phyloP scores from a whole-genome alignment of 2,888 invertebrate species.

The Leptarthrus brevirostris region DNA sequence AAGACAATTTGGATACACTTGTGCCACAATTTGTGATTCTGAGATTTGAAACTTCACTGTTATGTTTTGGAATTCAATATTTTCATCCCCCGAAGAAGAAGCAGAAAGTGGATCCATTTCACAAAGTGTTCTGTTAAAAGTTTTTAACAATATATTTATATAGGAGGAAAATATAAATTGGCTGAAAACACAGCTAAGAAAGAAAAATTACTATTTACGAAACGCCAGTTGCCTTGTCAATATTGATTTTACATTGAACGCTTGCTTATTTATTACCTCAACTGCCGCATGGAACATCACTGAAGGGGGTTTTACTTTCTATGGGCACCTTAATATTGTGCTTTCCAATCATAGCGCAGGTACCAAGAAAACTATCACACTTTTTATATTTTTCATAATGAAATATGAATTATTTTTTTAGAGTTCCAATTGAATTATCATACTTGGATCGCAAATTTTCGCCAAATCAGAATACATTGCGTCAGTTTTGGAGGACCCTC shows the following conservation, averaged over 20 bases:
- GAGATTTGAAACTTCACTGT: slow-evolving; percentile 65
- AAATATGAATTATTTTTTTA: no score
- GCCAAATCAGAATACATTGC: no score
- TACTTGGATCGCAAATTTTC: no score
- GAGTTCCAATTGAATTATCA: no score
- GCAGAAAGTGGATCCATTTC: not conserved
- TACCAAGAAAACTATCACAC: no score
- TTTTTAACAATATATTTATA: not conserved
- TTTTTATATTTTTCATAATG: no score
- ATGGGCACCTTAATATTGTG: no score
- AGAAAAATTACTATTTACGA: not conserved
- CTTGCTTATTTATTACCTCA: not conserved
- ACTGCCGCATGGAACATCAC: no score
- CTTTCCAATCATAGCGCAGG: no score
- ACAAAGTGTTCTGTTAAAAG: not conserved
- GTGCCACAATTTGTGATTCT: slow-evolving; percentile 62
- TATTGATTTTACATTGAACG: slow-evolving; percentile 40
- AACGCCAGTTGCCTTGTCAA: slow-evolving; percentile 25
- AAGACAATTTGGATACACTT: slow-evolving; percentile 66
- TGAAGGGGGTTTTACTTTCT: no score
- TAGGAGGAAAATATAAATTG: not conserved
- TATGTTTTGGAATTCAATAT: slow-evolving; percentile 60
- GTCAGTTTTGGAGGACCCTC: no score
- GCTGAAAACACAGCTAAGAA: not conserved
- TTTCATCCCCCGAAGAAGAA: slow-evolving; percentile 2